Conservation (phyloP, 2,797 vertebrate species). For the Diplodus puntazzo region DNA sequence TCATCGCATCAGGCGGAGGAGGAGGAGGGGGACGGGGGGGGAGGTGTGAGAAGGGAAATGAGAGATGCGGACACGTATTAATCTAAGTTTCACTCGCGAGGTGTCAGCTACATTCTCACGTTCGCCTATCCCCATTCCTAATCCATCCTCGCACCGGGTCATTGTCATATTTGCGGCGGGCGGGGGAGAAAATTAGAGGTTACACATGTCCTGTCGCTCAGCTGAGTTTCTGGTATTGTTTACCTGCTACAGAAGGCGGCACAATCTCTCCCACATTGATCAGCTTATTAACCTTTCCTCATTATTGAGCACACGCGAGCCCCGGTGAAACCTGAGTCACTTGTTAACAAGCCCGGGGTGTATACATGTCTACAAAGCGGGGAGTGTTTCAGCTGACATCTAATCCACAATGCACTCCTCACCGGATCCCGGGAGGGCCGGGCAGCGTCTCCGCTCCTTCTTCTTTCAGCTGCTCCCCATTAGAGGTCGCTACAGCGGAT, state of each 20-base stretch:
- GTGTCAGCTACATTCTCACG: slow-evolving; percentile 41
- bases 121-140: slow-evolving; percentile 18
- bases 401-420: slow-evolving; percentile 40
- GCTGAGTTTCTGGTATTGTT: slow-evolving; percentile 49
- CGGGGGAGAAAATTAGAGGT: slow-evolving; percentile 36
- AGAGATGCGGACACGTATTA: slow-evolving; percentile 60
- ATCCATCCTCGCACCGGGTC: slow-evolving; percentile 37
- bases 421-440: slow-evolving; percentile 13
- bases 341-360: slow-evolving; percentile 68
- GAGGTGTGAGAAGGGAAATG: neutral
- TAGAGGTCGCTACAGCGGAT: too few species aligned
- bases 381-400: slow-evolving; percentile 35
- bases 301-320: slow-evolving; percentile 58
- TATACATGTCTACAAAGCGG: slow-evolving; percentile 20
- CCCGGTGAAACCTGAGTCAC: slow-evolving; percentile 61
- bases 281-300: slow-evolving; percentile 76
- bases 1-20: slow-evolving; percentile 65
- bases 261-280: slow-evolving; percentile 70
- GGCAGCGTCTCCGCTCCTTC: neutral
- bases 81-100: slow-evolving; percentile 65
- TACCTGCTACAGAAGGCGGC: slow-evolving; percentile 24
- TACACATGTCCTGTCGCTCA: slow-evolving; percentile 17
- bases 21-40: neutral
- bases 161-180: slow-evolving; percentile 12
- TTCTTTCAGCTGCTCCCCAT: too few species aligned